phyloP scores from a whole-genome alignment of 2,797 vertebrate species.

The Dermochelys coriacea region DNA sequence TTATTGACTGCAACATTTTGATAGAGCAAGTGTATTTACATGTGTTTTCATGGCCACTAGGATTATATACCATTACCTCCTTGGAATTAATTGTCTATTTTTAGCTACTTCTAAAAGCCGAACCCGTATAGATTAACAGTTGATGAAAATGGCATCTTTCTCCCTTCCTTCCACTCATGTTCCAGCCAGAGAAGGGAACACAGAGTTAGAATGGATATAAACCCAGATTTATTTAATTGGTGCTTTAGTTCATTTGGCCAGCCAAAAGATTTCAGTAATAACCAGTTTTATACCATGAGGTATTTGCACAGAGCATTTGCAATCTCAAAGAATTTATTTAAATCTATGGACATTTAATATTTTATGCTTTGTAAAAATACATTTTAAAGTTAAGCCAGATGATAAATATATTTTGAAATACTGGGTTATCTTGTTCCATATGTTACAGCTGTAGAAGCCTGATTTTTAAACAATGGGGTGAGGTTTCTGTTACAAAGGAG shows the following conservation, averaged over 20 bases:
- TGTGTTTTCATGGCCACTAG: neutral
- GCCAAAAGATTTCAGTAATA: neutral
- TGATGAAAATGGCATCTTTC: neutral
- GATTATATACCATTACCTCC: neutral
- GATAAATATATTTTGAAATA: neutral
- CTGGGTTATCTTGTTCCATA: neutral
- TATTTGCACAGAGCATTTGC: neutral
- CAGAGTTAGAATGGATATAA: neutral
- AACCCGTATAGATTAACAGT: neutral
- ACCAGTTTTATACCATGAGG: neutral
- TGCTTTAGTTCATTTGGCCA: neutral
- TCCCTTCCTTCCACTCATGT: neutral
- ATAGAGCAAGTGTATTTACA: neutral
- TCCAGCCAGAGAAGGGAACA: neutral
- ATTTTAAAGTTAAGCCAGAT: neutral
- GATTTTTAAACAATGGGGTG: neutral
- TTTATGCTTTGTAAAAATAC: neutral
- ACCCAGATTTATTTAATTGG: neutral
- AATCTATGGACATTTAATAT: neutral
- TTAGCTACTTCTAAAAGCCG: neutral
- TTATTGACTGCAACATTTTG: slow-evolving; percentile 13
- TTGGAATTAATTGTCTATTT: neutral
- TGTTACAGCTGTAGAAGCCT: neutral
- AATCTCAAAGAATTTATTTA: neutral
- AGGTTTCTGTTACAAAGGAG: neutral